phyloP scores from a whole-genome alignment of 2,888 invertebrate species.

The Trissolcus japonicus region DNA sequence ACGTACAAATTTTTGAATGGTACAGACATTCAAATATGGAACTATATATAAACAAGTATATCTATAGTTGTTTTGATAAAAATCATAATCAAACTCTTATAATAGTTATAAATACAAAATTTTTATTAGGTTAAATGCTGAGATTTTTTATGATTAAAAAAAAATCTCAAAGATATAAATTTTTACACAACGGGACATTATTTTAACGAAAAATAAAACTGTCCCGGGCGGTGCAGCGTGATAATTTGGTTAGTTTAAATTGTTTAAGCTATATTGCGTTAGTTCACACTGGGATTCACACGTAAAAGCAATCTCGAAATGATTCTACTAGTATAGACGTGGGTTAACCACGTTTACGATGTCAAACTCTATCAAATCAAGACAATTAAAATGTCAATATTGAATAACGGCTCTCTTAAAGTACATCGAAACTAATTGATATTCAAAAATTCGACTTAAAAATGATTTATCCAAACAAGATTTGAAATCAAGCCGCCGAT shows the following conservation, averaged over 20 bases:
- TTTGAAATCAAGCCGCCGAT: not conserved
- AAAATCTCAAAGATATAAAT: too few relatives aligned
- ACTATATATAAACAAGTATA: too few relatives aligned
- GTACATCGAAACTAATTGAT: not conserved
- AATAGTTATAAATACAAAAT: too few relatives aligned
- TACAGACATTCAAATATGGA: too few relatives aligned
- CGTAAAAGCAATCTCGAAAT: slow-evolving; percentile 2
- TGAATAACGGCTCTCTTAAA: slow-evolving; percentile 7
- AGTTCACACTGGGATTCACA: too few relatives aligned
- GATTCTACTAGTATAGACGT: not conserved
- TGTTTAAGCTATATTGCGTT: slow-evolving; percentile 1
- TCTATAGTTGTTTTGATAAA: too few relatives aligned
- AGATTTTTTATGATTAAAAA: too few relatives aligned
- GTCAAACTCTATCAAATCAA: slow-evolving; percentile 8
- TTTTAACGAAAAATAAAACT: too few relatives aligned
- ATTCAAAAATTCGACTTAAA: slow-evolving; percentile 5
- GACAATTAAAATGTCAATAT: slow-evolving; percentile 15
- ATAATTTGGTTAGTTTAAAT: slow-evolving; percentile 3
- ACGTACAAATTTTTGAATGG: too few relatives aligned
- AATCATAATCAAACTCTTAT: too few relatives aligned
- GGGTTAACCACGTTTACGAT: slow-evolving; percentile 4
- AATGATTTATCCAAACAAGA: not conserved
- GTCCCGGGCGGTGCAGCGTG: not conserved
- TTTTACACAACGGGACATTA: too few relatives aligned
- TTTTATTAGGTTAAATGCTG: too few relatives aligned